Base-by-base conservation (phyloP, 2,113 vertebrate genomes). In the Eira barbara region DNA sequence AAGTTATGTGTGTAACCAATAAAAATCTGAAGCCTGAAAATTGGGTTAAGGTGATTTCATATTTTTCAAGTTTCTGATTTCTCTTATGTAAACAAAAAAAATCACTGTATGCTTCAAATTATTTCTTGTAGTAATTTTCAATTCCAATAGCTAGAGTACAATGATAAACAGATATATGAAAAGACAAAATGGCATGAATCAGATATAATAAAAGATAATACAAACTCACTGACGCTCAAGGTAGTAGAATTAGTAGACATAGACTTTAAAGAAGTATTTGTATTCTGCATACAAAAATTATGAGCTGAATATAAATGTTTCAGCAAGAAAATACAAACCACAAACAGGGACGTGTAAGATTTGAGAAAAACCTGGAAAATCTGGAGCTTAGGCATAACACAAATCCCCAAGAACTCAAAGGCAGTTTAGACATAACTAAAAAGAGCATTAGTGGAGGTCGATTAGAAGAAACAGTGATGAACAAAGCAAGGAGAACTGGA, bases 71-170 rank as follows among this genome's bases (percentile, higher is more conserved):
- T 79, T 83, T 87, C 61, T 10, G 76, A 15, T 78, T 88, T 92
- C 42, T 61, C 39, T 80, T 17, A 3, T 6, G 61, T 67, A 85
- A 83, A 14, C 11, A 49, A 29, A 79, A 71, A 73, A 34, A 92
- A 6, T 29, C 21, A 49, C 47, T 9, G 1, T 91, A 91, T 45
- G 25, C 29, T 95, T 87, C 10, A 88, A 69, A 83, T 67, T 49
- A 55, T 59, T 91, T 93, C 21, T 85, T 80, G 47, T 25, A 88
- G 89, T 91, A 49, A 49, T 85, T 91, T 97, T 94, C 31, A 94
- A 80, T 55, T 93, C 6, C 1, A 55, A 31, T 80, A 49, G 88
- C n/a, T 89, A 36, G 17, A 88, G 69, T 87, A 88, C 49, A 79
- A 17, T 87, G 45, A 84, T 84, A 73, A 82, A 71, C 20, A 97